These are phyloP conservation scores for Sparus aurata DNA, from an alignment of 2,797 vertebrate species.

Conservation along the genomic window DNA sequence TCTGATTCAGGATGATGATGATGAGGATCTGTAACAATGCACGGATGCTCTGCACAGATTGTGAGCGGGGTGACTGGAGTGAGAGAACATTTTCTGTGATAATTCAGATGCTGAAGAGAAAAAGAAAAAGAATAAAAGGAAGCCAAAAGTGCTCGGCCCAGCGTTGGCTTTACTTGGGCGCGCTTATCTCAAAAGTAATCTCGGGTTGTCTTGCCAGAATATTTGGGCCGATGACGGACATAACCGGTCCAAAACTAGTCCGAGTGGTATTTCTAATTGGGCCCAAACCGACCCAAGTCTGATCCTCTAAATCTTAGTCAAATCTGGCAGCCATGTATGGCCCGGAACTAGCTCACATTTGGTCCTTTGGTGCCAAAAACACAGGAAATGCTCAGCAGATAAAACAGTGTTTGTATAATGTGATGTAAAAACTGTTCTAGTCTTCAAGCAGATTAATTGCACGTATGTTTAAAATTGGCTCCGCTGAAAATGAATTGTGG, in stretches of 20 bases:
- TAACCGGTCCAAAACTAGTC: conserved; percentile 2
- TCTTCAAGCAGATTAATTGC: not conserved
- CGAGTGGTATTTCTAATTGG: not conserved
- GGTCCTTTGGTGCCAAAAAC: conserved; percentile 15
- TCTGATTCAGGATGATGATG: conserved; percentile 44
- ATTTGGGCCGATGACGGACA: not conserved
- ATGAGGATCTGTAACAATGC: conserved; percentile 30
- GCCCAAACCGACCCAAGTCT: not conserved
- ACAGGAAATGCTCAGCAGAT: not conserved
- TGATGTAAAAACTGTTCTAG: not conserved
- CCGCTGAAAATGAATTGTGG: not conserved
- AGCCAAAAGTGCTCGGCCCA: not conserved
- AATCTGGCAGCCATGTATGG: conserved; percentile 8
- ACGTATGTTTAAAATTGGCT: not conserved
- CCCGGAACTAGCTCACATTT: conserved; percentile 11
- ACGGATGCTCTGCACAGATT: conserved; percentile 16
- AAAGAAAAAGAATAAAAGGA: not conserved
- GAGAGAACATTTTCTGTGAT: conserved; percentile 4
- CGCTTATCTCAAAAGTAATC: not conserved
- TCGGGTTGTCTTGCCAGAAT: not conserved
- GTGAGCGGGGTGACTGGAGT: conserved; percentile 1
- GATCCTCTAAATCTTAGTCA: not conserved
- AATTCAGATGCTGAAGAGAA: not conserved
- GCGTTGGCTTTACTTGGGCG: not conserved
- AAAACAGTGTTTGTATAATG: not conserved